phyloP scores from a whole-genome alignment of 2,797 vertebrate species.

The Acipenser ruthenus region DNA sequence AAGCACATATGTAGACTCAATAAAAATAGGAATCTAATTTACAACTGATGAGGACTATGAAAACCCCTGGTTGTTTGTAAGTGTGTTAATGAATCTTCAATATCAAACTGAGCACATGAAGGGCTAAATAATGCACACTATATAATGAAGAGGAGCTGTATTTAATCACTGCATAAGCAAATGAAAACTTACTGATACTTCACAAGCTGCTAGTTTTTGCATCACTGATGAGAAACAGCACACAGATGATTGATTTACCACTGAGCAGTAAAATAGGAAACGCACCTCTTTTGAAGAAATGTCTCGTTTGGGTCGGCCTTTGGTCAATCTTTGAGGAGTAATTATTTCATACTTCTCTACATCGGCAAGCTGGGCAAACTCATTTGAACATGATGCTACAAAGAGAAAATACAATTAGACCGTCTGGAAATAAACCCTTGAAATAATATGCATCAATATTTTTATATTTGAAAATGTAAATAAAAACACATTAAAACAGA shows the following conservation, averaged over 20 bases:
- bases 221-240: not conserved
- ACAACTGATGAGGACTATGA: not conserved
- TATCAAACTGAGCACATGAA: not conserved
- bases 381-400: constrained; percentile 37
- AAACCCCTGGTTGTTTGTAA: not conserved
- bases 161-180: not conserved
- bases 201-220: not conserved
- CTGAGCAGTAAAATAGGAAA: too few relatives aligned
- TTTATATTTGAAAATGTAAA: not conserved
- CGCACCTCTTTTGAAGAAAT: constrained; percentile 45
- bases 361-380: constrained; percentile 44
- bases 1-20: not conserved
- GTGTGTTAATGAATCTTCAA: too few relatives aligned
- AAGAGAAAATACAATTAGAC: constrained; percentile 22
- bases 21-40: not conserved
- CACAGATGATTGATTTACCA: not conserved
- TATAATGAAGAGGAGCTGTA: not conserved
- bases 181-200: not conserved
- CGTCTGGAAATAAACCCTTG: not conserved
- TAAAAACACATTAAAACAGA: too few relatives aligned
- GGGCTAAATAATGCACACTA: not conserved
- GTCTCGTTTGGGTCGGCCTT: constrained; percentile 37
- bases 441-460: not conserved
- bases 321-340: constrained; percentile 45
- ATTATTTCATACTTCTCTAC: constrained; percentile 61